Evolutionary conservation across 2,113 vertebrate genomes (phyloP), one percentile per base, ranked within the genome.

Genomic region (Taxidea taxus): DNA sequence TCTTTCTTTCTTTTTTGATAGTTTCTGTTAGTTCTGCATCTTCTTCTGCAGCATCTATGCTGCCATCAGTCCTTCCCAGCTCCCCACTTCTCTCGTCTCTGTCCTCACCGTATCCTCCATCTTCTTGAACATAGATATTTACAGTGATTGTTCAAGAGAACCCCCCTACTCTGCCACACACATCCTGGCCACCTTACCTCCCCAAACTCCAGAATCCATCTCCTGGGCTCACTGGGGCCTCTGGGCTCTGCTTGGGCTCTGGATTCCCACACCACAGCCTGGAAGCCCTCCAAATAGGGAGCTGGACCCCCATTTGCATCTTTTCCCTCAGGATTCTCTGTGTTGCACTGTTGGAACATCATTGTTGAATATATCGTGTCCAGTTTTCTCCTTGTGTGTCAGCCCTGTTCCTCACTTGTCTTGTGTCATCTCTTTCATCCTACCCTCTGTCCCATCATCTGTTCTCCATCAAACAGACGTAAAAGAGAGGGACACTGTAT

Each of bases 351-450:
- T 56, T 31, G 12, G 47, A 27, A 66, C 44, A 7, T 37, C 47
- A 0, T 9, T 34, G 29, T 75, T 25, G 31, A 31, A 21, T 6
- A 0, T 0, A 0, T 34, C 25, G 3, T 11, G 29, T 21, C 54
- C 34, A 3, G 42, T 27, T 39, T 87, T 68, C 56, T 70, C 16
- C 66, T 16, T 58, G 14, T 47, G 23, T 39, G 18, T 77, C 66
- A 31, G 25, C n/a, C 37, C 25, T 21, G 1, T 68, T 60, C 44
- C 29, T 56, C 4, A 3, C 60, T 75, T 83, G 25, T 54, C 27
- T 39, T 21, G 0, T 27, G 39, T 31, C 16, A 20, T 60, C 27
- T 39, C 68, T 77, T 70, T 85, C 37, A 83, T 81, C 56, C 8
- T 42, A 9, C 51, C n/a, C 25, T 21, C 47, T 49, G 62, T 18